Percentiles rank a stretch among this genome's conserved stretches.
phyloP scores from a whole-genome alignment of 2,113 vertebrate genomes.

The Donacobius atricapilla region DNA sequence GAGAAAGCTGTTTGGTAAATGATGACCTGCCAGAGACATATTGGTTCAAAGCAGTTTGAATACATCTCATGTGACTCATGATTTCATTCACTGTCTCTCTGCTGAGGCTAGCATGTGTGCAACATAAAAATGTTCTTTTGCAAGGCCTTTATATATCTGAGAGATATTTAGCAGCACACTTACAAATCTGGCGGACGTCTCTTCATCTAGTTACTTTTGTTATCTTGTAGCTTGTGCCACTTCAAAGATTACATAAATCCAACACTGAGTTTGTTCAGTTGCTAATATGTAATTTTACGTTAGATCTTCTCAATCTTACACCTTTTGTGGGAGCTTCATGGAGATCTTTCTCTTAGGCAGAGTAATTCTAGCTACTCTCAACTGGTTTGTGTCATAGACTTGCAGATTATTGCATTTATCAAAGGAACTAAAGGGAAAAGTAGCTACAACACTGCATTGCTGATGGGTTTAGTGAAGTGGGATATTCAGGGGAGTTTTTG shows the following conservation, averaged over 20 bases:
- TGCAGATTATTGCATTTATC: neutral
- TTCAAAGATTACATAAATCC: neutral
- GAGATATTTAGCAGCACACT: neutral
- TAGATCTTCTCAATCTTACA: neutral
- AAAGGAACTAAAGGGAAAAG: neutral
- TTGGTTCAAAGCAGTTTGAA: neutral
- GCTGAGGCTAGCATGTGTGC: neutral
- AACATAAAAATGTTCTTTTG: slow-evolving; percentile 11
- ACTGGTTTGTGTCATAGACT: neutral
- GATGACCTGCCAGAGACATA: neutral
- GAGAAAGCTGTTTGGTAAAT: neutral
- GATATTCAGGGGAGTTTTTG: neutral
- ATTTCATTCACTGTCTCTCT: neutral
- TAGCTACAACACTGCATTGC: neutral
- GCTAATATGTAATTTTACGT: neutral
- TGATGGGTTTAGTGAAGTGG: neutral
- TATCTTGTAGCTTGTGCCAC: neutral
- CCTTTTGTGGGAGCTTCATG: neutral
- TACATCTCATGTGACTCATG: neutral
- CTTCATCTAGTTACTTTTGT: neutral
- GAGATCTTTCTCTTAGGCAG: neutral
- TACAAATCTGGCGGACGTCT: neutral
- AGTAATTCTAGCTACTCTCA: neutral
- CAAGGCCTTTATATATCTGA: neutral
- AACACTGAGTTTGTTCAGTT: neutral